Base-by-base conservation (phyloP, 2,113 vertebrate genomes). In the Diadophis punctatus region DNA sequence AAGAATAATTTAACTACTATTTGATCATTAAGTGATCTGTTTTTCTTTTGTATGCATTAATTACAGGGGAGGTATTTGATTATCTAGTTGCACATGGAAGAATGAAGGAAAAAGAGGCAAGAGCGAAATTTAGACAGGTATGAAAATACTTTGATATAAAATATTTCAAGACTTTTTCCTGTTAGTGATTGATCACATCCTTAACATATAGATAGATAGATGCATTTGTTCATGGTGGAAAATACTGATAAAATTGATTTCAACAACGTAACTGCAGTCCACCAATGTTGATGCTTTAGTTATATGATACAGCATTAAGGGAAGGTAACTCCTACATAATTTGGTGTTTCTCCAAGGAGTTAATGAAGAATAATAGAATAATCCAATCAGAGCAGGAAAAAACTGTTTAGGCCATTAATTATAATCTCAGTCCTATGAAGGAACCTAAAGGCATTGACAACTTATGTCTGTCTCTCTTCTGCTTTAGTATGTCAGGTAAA, bases 101-200 rank as follows among this genome's bases (percentile, higher is more conserved):
- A 98, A 99, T 99, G 99, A 99, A 99, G 98, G 99, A 99, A 97
- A 99, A 99, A 95, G 99, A 99, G 98, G 99, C 99, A 97, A 98
- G 99, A 97, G 98, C 99, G 98, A 99, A 99, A 98, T 99, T 99
- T 98, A 98, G 99, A 98, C 99, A 99, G 98, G 99, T 99, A 98
- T 96, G 97, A 96, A 86, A 56, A 86, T 49, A 51, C 27, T 34
- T 89, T 34, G 30, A 84, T 27, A 8, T 48, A 80, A 74, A 5
- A 4, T 49, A 49, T 43, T 58, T 85, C 30, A 58, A 51, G 30
- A 52, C 52, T 68, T 56, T 52, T 34, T n/a, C 12, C n/a, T 86
- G 39, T 8, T 25, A 8, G 4, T 86, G 25, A 34, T 30, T 86
- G 52, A 88, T 1, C 63, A 55, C 14, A 46, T 43, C 12, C 30